Percentiles rank a stretch among this genome's conserved stretches.
phyloP scores from a whole-genome alignment of 2,797 vertebrate genomes.

The Paedocypris micromegethes region DNA sequence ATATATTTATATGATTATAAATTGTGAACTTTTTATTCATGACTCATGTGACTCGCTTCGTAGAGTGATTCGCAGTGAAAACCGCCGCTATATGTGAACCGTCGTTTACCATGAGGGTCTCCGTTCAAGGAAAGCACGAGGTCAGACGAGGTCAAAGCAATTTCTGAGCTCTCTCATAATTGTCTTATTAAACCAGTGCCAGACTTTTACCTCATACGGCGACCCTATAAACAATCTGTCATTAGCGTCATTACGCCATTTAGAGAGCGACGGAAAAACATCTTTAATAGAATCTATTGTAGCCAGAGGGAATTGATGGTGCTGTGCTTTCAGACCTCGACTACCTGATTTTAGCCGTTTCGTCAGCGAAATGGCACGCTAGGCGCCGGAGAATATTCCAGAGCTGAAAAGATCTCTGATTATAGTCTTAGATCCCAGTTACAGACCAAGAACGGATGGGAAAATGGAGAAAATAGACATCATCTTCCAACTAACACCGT shows the following conservation, averaged over 20 bases:
- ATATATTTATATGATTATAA: no score
- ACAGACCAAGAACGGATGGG: conserved; percentile 34
- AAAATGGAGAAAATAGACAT: conserved; percentile 25
- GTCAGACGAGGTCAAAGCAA: conserved; percentile 65
- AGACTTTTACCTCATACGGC: conserved; percentile 64
- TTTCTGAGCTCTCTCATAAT: conserved; percentile 64
- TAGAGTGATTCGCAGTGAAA: conserved; percentile 7
- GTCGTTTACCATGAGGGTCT: conserved; percentile 61
- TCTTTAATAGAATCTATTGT: no score
- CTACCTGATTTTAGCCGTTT: conserved; percentile 21
- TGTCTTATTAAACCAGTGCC: conserved; percentile 67
- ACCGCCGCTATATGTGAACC: conserved; percentile 15
- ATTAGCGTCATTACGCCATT: conserved; percentile 46
- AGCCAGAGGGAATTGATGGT: no score
- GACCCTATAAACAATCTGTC: conserved; percentile 49
- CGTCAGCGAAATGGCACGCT: conserved; percentile 24
- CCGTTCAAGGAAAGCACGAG: conserved; percentile 65
- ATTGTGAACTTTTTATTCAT: no score
- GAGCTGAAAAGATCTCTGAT: conserved; percentile 29
- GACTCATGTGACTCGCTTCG: no score
- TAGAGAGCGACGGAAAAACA: no score
- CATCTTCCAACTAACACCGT: conserved; percentile 24
- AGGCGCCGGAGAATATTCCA: conserved; percentile 11
- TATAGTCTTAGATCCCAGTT: conserved; percentile 32
- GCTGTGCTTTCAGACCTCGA: no score